phyloP scores from a whole-genome alignment of 1,140 invertebrate species.

The Zaprionus camerounensis region DNA sequence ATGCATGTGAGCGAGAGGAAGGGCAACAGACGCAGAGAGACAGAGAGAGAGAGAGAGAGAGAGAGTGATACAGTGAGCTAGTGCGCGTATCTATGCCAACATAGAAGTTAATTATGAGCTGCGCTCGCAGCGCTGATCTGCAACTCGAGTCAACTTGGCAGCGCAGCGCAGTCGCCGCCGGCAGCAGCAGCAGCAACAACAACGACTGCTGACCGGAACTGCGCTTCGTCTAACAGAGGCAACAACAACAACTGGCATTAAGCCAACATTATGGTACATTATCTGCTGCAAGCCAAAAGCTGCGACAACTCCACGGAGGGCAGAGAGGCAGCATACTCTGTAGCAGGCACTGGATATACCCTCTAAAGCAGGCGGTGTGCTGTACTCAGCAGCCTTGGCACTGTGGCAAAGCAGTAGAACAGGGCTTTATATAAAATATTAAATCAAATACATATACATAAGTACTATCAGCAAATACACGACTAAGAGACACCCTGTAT shows the following conservation, averaged over 20 bases:
- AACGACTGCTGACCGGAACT: slow-evolving; percentile 62
- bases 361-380: not conserved
- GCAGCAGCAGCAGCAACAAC: slow-evolving; percentile 4
- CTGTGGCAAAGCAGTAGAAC: not conserved
- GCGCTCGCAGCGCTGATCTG: slow-evolving; percentile 30
- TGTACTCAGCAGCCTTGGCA: no score
- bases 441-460: not conserved
- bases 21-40: not conserved
- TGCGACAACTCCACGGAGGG: slow-evolving; percentile 48
- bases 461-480: not conserved
- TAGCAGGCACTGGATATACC: not conserved
- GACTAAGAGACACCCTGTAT: not conserved
- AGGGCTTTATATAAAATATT: not conserved
- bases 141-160: slow-evolving; percentile 22
- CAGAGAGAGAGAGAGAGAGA: not conserved
- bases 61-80: not conserved
- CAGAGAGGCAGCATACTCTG: not conserved
- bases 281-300: slow-evolving; percentile 55
- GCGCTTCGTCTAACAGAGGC: slow-evolving; percentile 60
- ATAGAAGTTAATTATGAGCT: slow-evolving; percentile 60
- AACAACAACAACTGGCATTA: slow-evolving; percentile 55
- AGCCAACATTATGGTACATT: slow-evolving; percentile 69
- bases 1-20: slow-evolving; percentile 5
- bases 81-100: slow-evolving; percentile 33
- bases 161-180: not conserved